These are phyloP conservation scores for Graptemys geographica DNA, from an alignment of 2,797 vertebrate genomes.

Conservation along the genomic window DNA sequence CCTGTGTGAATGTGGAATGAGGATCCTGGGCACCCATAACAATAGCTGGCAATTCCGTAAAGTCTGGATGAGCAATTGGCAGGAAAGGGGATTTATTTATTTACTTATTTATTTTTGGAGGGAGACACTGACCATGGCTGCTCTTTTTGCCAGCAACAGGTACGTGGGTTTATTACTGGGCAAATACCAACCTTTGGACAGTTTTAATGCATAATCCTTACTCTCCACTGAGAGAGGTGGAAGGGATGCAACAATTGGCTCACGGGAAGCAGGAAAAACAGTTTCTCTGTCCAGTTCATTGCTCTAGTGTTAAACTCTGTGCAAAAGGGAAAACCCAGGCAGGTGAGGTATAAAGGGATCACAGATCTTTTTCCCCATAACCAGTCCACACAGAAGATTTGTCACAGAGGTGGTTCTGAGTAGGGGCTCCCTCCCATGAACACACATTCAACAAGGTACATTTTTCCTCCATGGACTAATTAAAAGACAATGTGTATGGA, in stretches of 20 bases:
- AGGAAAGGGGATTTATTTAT: neutral
- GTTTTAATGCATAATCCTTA: conserved; percentile 13
- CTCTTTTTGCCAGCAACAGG: conserved; percentile 27
- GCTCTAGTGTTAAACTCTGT: conserved; percentile 40
- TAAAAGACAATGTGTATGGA: conserved; percentile 12
- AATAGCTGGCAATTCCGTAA: neutral
- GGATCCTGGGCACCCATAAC: neutral
- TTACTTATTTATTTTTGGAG: neutral
- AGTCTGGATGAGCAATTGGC: conserved; percentile 24
- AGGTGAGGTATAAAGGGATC: neutral
- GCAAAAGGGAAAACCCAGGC: neutral
- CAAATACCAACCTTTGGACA: conserved; percentile 23
- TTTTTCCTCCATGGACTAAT: neutral
- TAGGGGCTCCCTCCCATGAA: neutral
- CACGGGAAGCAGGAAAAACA: conserved; percentile 10
- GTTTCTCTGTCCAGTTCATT: conserved; percentile 6
- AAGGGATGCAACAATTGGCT: conserved; percentile 39
- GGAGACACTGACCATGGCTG: conserved; percentile 15
- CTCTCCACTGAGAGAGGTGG: conserved; percentile 12
- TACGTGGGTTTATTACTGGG: neutral
- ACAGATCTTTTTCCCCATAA: neutral
- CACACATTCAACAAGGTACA: neutral
- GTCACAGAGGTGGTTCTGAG: conserved; percentile 16
- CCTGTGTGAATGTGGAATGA: neutral
- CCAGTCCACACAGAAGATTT: neutral